Conservation (phyloP, 2,113 vertebrate species). For the Anthoscopus minutus region DNA sequence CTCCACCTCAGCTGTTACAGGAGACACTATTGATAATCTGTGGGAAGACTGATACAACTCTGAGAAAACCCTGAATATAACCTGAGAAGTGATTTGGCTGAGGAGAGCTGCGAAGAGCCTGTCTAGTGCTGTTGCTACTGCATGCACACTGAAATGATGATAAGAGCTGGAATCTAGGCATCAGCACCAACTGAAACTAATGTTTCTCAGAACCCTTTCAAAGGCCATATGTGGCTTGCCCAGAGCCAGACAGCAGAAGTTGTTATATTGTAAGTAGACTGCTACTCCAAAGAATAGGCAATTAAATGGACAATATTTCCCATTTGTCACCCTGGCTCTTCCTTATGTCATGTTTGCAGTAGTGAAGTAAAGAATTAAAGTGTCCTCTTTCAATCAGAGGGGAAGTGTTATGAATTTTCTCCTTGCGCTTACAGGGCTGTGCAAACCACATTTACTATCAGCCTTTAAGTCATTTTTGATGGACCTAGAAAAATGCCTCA, state of each 20-base stretch:
- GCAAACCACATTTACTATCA: neutral
- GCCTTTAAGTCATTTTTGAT: neutral
- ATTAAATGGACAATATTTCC: neutral
- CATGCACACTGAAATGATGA: neutral
- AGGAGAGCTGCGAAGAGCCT: neutral
- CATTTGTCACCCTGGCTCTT: neutral
- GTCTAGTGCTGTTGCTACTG: neutral
- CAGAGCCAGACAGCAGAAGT: neutral
- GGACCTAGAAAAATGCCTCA: neutral
- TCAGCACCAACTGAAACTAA: neutral
- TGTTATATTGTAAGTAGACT: neutral
- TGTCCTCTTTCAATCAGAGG: neutral
- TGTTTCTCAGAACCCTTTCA: neutral
- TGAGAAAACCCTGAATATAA: neutral
- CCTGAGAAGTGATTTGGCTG: constrained; percentile 3
- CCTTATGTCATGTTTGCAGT: constrained; percentile 1
- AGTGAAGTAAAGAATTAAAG: constrained; percentile 21
- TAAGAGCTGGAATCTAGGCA: constrained; percentile 11
- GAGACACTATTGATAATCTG: neutral
- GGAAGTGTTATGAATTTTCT: neutral
- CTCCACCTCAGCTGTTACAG: neutral
- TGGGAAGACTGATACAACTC: neutral
- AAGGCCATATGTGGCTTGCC: neutral
- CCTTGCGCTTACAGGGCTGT: neutral
- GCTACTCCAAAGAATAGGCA: neutral